Evolutionary conservation across 2,113 vertebrate species (phyloP), one percentile per base, ranked within the genome.

Genomic region (Bostrychus sinensis): DNA sequence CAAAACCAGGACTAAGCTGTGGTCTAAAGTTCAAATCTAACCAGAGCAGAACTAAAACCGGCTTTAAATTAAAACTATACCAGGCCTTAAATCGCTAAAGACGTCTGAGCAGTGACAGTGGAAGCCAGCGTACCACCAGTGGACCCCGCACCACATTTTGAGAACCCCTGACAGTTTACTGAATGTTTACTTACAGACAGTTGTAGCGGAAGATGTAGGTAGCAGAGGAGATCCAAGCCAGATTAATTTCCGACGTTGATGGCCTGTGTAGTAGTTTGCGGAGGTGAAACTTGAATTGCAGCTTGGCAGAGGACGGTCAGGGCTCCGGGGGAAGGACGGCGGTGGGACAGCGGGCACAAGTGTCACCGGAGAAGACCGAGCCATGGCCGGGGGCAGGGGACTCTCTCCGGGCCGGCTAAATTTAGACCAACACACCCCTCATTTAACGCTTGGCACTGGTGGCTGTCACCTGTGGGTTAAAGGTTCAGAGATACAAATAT

Each of bases 321-420:
- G 51, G 71, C 75, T 83, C 46, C 73, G 55, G 75, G 57, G 41
- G n/a, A 12, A 17, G 17, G 41, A 19, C 64, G 46, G 70, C 72
- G 81, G 50, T 68, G 50, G 70, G 54, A 75, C 48, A 12, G 65
- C 39, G n/a, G 55, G 46, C n/a, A n/a, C n/a, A 60, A 28, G 64
- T 83, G 86, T 60, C 63, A 87, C 77, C 54, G 46, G 86, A 88
- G 85, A 79, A 61, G 55, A 10, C 65, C 1, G 17, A 53, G 74
- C 72, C 77, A 77, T 63, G 38, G 65, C 17, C 43, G 10, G 62
- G 60, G 58, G 37, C 16, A 36, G 56, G 42, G 62, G 70, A 25
- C 58, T 63, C 72, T 25, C 30, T 25, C 30, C 5, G 13, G 1
- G n/a, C n/a, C n/a, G 5, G 2, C 85, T 85, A 89, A 88, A 86